Evolutionary conservation across 2,113 vertebrate genomes (phyloP).

Genomic region (Tylochromis polylepis): DNA sequence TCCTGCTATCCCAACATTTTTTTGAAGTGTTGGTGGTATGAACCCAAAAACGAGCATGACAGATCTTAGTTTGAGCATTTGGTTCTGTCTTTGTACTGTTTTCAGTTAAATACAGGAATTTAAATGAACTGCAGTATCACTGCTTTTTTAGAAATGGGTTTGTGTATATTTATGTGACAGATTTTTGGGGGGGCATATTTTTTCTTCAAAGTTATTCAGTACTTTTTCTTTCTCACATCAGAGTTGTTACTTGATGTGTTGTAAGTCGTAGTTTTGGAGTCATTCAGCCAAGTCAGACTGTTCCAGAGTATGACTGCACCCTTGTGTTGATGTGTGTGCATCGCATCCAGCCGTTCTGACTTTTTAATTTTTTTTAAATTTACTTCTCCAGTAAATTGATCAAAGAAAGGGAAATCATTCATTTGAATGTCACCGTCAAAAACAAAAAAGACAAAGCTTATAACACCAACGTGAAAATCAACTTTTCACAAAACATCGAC

Average conservation of each 20-base stretch:
- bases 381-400: conserved; percentile 72
- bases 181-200: neutral
- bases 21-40: too few species aligned
- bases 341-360: neutral
- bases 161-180: neutral
- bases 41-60: neutral
- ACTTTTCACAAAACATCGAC: conserved; percentile 88
- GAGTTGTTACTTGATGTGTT: neutral
- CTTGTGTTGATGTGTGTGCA: conserved; percentile 20
- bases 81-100: neutral
- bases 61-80: neutral
- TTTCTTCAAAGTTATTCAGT: neutral
- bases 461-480: conserved; percentile 84
- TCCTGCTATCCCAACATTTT: too few species aligned
- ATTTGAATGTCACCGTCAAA: conserved; percentile 74
- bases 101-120: neutral
- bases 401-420: conserved; percentile 79
- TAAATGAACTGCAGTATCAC: neutral
- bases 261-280: neutral
- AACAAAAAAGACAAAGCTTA: conserved; percentile 92
- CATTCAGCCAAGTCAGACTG: neutral
- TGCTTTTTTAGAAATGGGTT: neutral
- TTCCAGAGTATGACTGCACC: conserved; percentile 11
- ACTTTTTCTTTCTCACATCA: neutral
- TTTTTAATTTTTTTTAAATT: neutral